A percentile compares a stretch with the other conserved stretches of the same genome.
phyloP scores from a whole-genome alignment of 2,113 vertebrate genomes.

The Mastomys natalensis region DNA sequence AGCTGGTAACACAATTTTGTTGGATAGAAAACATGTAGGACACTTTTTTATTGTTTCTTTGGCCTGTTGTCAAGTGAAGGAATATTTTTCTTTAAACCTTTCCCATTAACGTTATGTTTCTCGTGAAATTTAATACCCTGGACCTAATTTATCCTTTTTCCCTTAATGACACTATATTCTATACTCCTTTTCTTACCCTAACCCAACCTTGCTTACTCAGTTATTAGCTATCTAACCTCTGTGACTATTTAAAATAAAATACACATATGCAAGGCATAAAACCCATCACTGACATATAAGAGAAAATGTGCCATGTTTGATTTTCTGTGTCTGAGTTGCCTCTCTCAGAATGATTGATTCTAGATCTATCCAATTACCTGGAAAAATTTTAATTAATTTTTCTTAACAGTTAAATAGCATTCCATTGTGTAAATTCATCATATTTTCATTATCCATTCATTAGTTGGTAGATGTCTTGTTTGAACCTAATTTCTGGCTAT shows the following conservation, averaged over 20 bases:
- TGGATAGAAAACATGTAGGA: too few relatives aligned
- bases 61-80: too few relatives aligned
- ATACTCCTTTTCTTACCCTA: background rate
- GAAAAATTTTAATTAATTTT: background rate
- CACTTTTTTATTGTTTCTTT: too few relatives aligned
- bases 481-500: background rate
- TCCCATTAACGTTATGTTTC: too few relatives aligned
- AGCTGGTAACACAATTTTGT: too few relatives aligned
- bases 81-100: too few relatives aligned
- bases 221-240: background rate
- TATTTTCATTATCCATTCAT: background rate
- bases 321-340: background rate
- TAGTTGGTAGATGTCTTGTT: background rate
- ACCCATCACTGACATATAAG: background rate
- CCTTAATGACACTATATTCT: background rate
- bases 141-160: background rate
- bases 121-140: background rate
- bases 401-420: background rate
- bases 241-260: background rate
- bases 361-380: background rate
- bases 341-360: background rate
- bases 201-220: too few relatives aligned
- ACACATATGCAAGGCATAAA: background rate
- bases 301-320: background rate
- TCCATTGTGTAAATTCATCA: background rate